Conservation (phyloP, 2,797 vertebrate species). For the Enteromius treurensis region DNA sequence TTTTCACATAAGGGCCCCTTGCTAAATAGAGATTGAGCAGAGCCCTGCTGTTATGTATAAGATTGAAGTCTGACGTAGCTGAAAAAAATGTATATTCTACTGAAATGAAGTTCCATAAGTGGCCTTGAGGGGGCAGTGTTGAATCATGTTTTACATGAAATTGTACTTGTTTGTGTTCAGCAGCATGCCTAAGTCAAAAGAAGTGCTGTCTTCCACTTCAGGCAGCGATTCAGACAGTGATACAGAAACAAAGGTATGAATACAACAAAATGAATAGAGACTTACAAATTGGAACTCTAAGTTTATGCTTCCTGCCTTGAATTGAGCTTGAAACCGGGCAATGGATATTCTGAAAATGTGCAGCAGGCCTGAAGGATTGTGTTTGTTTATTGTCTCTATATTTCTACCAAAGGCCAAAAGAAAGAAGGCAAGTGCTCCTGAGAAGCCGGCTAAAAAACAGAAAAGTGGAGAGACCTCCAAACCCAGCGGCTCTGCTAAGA, state of each 20-base stretch:
- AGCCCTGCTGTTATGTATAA: background rate
- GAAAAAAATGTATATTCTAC: background rate
- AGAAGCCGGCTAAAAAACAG: conserved; percentile 91
- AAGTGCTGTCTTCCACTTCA: conserved; percentile 92
- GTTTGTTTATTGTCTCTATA: background rate
- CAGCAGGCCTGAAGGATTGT: background rate
- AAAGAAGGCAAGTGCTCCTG: conserved; percentile 86
- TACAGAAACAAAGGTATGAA: conserved; percentile 90
- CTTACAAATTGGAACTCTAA: background rate
- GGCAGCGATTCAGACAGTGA: conserved; percentile 95
- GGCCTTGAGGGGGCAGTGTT: conserved; percentile 55
- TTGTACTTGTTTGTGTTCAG: conserved; percentile 32
- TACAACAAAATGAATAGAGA: background rate
- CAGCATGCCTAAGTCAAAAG: conserved; percentile 98
- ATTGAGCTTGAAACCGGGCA: background rate
- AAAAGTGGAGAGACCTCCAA: conserved; percentile 93
- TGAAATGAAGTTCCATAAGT: background rate
- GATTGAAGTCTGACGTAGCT: no score
- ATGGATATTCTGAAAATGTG: background rate
- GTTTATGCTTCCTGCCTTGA: background rate
- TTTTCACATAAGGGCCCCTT: background rate
- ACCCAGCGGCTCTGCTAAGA: conserved; percentile 87
- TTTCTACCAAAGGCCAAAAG: conserved; percentile 83
- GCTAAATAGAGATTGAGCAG: background rate
- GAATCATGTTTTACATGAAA: conserved; percentile 26